Percentiles rank a stretch among this genome's conserved stretches.
Evolutionary conservation across 1,140 invertebrate species (phyloP).

Genomic region (Meloidogyne floridensis): DNA sequence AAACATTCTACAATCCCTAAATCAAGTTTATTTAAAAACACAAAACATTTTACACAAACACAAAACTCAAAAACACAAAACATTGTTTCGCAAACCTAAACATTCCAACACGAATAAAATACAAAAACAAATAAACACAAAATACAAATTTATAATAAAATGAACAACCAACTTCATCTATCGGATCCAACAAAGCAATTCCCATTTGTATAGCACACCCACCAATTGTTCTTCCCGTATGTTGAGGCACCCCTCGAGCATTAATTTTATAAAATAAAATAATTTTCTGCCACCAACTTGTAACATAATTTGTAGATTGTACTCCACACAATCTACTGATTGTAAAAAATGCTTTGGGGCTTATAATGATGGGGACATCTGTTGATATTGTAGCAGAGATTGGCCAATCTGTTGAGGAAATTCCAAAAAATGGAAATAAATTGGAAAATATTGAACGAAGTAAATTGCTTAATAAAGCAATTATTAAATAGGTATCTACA

Average conservation of each 20-base stretch:
- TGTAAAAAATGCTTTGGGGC: not conserved
- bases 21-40: too few relatives aligned
- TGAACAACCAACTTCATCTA: constrained; percentile 12
- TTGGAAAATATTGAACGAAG: constrained; percentile 12
- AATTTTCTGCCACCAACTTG: not conserved
- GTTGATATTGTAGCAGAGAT: constrained; percentile 15
- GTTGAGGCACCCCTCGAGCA: not conserved
- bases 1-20: too few relatives aligned
- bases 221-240: constrained; percentile 22
- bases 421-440: constrained; percentile 17
- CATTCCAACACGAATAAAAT: too few relatives aligned
- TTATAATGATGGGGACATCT: not conserved
- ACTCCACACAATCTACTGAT: not conserved
- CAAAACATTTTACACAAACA: too few relatives aligned
- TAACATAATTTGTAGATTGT: not conserved
- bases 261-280: constrained; percentile 1
- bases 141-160: not conserved
- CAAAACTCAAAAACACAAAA: too few relatives aligned
- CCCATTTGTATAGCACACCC: constrained; percentile 16
- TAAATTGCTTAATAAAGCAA: constrained; percentile 18
- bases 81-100: too few relatives aligned
- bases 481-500: not conserved
- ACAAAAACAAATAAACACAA: not conserved
- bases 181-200: constrained; percentile 19
- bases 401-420: constrained; percentile 17